Evolutionary conservation across 2,797 vertebrate species (phyloP), one percentile per base, ranked within the genome.

Genomic region (Otus scops): DNA sequence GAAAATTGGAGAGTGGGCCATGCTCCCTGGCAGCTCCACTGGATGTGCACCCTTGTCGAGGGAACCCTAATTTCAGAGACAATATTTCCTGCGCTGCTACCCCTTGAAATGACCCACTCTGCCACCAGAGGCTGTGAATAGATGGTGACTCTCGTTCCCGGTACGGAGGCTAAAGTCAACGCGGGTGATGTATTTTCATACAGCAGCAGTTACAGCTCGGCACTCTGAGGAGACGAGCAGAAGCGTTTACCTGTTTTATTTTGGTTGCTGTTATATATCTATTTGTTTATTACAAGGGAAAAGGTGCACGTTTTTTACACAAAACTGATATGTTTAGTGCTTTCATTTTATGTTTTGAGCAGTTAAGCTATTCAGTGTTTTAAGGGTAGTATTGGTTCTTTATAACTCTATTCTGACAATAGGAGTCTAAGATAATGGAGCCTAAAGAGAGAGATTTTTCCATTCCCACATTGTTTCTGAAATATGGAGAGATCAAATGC

Each of bases 331-430:
- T 50, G 93, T 95, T 95, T 96, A 95, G 81, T 96, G 96, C 83
- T 94, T 95, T 95, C 85, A 54, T 89, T 96, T 96, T 90, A 96
- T 88, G 88, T 95, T 95, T 81, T 92, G 88, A 95, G 92, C 86
- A 89, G 83, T 95, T 93, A 95, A 96, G 92, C 83, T 88, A 87
- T 94, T 95, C n/a, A 6, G 68, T 85, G 77, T 90, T 89, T 95
- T 95, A 95, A 92, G 75, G 71, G 86, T 48, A 90, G 90, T 79
- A 69, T 60, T 57, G 56, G 85, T 54, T 93, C 93, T 95, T 94
- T 95, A 96, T 93, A 96, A 88, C 90, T 95, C 76, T 36, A 32
- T 23, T 57, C 70, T 5, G 4, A 95, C 94, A 95, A 95, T 71
- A 92, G 76, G 51, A 87, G 36, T 50, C 63, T 76, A 50, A 92